phyloP scores from a whole-genome alignment of 2,797 vertebrate genomes.

The Eremophila alpestris region DNA sequence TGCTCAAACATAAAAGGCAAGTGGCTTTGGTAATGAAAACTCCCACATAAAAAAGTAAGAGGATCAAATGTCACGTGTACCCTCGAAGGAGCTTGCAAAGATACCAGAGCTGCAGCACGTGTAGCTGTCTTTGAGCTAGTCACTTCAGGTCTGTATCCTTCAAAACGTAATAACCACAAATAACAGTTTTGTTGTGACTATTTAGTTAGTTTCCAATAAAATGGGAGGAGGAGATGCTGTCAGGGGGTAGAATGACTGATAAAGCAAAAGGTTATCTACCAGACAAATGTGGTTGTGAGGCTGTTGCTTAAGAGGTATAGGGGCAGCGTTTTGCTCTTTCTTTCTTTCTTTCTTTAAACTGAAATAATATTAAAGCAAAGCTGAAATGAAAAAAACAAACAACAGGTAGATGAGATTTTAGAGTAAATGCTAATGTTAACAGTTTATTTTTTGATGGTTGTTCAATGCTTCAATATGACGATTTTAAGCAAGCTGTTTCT shows the following conservation, averaged over 20 bases:
- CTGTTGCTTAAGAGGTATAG: background rate
- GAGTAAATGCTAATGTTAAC: background rate
- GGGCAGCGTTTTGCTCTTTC: background rate
- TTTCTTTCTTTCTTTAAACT: background rate
- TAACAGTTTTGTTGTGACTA: background rate
- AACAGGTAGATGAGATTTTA: background rate
- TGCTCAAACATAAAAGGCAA: constrained; percentile 22
- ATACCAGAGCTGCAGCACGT: background rate
- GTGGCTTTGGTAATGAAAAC: constrained; percentile 24
- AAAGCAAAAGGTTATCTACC: background rate
- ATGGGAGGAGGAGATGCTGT: background rate
- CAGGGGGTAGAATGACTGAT: background rate
- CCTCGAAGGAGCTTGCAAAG: constrained; percentile 4
- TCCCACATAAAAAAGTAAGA: constrained; percentile 22
- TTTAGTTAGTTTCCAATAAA: background rate
- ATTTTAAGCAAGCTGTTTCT: background rate
- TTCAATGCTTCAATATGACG: background rate
- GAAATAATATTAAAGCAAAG: background rate
- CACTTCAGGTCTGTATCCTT: background rate
- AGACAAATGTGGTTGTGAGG: background rate
- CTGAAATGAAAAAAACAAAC: background rate
- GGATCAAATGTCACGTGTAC: constrained; percentile 31
- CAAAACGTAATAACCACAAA: background rate
- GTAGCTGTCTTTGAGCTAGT: background rate
- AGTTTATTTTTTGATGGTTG: background rate